phyloP scores from a whole-genome alignment of 2,797 vertebrate genomes.

The Cyprinodon diabolis region DNA sequence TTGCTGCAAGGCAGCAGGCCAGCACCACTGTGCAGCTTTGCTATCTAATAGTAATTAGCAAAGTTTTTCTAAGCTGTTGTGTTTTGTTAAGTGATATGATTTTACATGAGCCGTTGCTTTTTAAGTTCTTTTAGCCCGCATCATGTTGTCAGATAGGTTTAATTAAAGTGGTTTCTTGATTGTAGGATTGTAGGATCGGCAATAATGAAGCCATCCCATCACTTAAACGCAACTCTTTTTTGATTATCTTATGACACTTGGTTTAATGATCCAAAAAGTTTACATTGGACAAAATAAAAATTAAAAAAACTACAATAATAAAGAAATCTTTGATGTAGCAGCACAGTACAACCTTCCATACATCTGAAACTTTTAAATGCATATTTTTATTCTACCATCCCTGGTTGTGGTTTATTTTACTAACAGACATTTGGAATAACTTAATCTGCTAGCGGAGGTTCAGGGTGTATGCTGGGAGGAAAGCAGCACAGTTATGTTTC shows the following conservation, averaged over 20 bases:
- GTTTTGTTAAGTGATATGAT: neutral
- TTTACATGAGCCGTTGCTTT: neutral
- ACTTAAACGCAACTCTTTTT: neutral
- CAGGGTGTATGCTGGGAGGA: constrained; percentile 34
- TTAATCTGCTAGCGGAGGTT: constrained; percentile 8
- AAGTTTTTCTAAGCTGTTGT: neutral
- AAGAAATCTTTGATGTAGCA: neutral
- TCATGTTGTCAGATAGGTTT: neutral
- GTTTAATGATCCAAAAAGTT: neutral
- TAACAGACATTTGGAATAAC: neutral
- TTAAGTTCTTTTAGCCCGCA: neutral
- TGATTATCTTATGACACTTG: neutral
- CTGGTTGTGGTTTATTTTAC: neutral
- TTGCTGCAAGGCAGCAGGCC: too few species aligned
- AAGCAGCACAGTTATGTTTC: constrained; percentile 42
- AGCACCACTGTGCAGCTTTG: too few species aligned
- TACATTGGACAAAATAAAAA: neutral
- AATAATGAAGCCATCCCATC: neutral
- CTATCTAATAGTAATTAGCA: neutral
- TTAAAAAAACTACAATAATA: neutral
- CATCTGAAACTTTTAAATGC: neutral
- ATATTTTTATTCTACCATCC: neutral
- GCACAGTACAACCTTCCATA: neutral
- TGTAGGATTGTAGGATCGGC: neutral
- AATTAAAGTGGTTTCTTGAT: neutral